Percentiles rank a stretch among this genome's conserved stretches.
Evolutionary conservation across 2,888 invertebrate species (phyloP).

Genomic region (Drosophila dives): DNA sequence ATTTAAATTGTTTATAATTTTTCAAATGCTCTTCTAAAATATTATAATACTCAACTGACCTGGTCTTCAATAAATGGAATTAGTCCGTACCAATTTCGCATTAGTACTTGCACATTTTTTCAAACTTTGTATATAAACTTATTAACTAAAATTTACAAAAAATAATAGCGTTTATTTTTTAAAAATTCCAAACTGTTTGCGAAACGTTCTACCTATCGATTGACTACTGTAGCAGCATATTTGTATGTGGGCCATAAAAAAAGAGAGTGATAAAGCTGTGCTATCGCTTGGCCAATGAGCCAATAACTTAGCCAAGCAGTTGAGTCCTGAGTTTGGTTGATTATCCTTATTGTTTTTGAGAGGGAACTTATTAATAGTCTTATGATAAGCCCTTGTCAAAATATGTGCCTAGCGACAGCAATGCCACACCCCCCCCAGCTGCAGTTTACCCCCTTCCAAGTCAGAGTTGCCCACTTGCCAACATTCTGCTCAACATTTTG

Average conservation of each 20-base stretch:
- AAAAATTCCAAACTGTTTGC: background rate
- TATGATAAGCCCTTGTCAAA: slow-evolving; percentile 41
- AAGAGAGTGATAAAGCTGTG: too few species aligned
- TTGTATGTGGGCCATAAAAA: background rate
- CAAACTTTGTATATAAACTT: too few species aligned
- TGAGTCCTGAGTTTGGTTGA: background rate
- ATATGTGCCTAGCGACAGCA: background rate
- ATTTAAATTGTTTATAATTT: background rate
- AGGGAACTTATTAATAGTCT: slow-evolving; percentile 43
- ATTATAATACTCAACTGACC: too few species aligned
- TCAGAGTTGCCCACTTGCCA: too few species aligned
- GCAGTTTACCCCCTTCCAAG: background rate
- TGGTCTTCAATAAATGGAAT: background rate
- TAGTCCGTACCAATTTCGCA: background rate
- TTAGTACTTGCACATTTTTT: background rate
- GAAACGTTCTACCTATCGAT: background rate
- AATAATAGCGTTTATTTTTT: background rate
- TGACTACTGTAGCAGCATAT: background rate
- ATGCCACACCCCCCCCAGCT: background rate
- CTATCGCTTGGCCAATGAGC: slow-evolving; percentile 8
- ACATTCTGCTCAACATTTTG: background rate
- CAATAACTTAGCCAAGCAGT: slow-evolving; percentile 5
- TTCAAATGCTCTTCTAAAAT: background rate
- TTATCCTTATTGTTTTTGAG: background rate
- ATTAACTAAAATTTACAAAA: background rate